Base-by-base conservation (phyloP, 1,140 invertebrate species). In the Stegodyphus mimosarum region DNA sequence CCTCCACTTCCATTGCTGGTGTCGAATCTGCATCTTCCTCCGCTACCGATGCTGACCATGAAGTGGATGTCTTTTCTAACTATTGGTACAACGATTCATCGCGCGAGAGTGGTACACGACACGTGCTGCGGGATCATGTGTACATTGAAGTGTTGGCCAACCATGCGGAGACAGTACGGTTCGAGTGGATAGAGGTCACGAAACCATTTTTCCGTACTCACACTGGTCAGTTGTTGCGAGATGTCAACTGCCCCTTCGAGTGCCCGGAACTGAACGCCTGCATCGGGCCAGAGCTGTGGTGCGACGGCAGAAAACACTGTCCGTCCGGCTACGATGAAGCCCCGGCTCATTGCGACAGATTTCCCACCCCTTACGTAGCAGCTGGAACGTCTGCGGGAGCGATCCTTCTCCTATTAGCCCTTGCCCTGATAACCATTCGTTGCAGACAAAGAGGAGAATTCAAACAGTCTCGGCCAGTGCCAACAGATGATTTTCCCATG, bases 241-340 rank as follows among this genome's bases (percentile, higher is more conserved):
- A 88, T 17, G 85, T 80, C 63, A 13, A 15, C 87, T 97, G 96
- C 88, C 92, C 93, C 84, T 94, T 95, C 88, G 93, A 94, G 49
- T 97, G 96, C 89, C 94, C 95, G 0, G 96, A 96, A 80, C 89
- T 97, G 83, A 94, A 95, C 88, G 96, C 95, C 6, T 97, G 96
- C 90, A 96, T 97, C 88, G 95, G 95, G 88, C 92, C 94, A 0
- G 94, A 94, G n/a, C 92, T 97, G 9, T 97, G 95, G 95, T 97
- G 96, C 89, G 95, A 97, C 88, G 96, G 95, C 0, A 91, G 93
- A 13, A 92, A 93, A 51, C 95, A 97, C 88, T 97, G 96, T 89
- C 96, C 96, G 0, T 95, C 95, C 3, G 95, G 95, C 0, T 94
- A 95, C 88, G 96, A 97, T 91, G 96, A 97, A 90, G 93, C 95